phyloP scores from a whole-genome alignment of 1,140 invertebrate species.

The Fopius arisanus region DNA sequence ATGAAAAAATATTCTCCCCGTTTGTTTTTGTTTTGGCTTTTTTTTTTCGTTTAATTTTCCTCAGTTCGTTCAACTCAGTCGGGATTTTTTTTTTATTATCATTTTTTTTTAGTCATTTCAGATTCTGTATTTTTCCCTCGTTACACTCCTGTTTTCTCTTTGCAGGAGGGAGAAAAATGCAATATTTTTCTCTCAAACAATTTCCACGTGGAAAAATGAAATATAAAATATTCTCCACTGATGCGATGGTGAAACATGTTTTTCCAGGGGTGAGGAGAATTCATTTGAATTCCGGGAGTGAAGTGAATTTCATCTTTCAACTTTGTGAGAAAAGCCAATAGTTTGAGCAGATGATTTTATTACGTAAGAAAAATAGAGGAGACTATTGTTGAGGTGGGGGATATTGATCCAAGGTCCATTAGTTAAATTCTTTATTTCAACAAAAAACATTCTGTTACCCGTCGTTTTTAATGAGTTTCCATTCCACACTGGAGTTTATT shows the following conservation, averaged over 20 bases:
- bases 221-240: neutral
- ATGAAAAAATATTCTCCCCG: neutral
- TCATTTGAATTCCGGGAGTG: neutral
- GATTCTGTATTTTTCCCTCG: slow-evolving; percentile 4
- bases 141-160: neutral
- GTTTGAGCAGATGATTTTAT: slow-evolving; percentile 3
- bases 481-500: neutral
- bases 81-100: neutral
- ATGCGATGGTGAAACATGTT: neutral
- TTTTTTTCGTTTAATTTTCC: neutral
- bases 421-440: neutral
- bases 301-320: neutral
- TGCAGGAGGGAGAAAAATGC: slow-evolving; percentile 1
- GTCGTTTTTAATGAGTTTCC: neutral
- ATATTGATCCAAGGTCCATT: neutral
- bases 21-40: neutral
- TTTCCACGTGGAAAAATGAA: neutral
- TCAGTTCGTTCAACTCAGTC: neutral
- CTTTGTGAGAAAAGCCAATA: neutral
- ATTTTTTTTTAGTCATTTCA: neutral
- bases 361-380: neutral
- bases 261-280: neutral
- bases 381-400: neutral
- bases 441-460: neutral
- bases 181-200: slow-evolving; percentile 14